Conservation (phyloP, 30 jellyfish, hydroid and myxozoan species). For the Rhopilema esculentum region DNA sequence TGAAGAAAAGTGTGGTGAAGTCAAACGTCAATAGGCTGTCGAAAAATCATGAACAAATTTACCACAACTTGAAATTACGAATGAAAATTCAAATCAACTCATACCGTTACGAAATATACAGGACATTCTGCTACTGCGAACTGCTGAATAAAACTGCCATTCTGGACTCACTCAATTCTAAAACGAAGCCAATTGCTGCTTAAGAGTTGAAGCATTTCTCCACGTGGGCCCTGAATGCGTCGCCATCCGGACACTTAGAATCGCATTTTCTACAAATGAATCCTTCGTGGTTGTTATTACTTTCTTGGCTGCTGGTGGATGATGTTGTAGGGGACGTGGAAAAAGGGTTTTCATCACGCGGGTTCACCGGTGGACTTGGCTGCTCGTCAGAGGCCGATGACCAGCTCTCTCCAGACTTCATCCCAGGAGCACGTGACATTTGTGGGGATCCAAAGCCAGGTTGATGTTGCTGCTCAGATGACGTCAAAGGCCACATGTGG, state of each 20-base stretch:
- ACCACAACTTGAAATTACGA: not conserved
- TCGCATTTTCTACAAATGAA: constrained; percentile 91
- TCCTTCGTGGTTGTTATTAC: constrained; percentile 50
- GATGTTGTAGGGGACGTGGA: constrained; percentile 57
- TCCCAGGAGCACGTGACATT: constrained; percentile 67
- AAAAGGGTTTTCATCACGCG: constrained; percentile 59
- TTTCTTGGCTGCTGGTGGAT: constrained; percentile 69
- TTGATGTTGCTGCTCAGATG: constrained; percentile 46
- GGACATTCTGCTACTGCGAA: not conserved
- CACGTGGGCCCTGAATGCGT: constrained; percentile 91
- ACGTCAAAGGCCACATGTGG: constrained; percentile 63
- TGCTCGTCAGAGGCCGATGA: constrained; percentile 83
- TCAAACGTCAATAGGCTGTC: not conserved
- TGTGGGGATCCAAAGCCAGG: constrained; percentile 63
- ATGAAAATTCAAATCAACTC: not conserved
- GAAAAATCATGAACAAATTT: not conserved
- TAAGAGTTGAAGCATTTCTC: constrained; percentile 88
- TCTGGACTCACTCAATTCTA: not conserved
- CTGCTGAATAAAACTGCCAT: not conserved
- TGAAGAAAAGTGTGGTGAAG: not conserved
- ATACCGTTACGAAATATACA: not conserved
- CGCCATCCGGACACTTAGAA: constrained; percentile 79
- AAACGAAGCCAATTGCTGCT: not conserved
- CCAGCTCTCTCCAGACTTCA: constrained; percentile 85
- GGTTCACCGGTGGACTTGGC: constrained; percentile 51